Evolutionary conservation across 2,797 vertebrate genomes (phyloP).

Genomic region (Alfaro cultratus): DNA sequence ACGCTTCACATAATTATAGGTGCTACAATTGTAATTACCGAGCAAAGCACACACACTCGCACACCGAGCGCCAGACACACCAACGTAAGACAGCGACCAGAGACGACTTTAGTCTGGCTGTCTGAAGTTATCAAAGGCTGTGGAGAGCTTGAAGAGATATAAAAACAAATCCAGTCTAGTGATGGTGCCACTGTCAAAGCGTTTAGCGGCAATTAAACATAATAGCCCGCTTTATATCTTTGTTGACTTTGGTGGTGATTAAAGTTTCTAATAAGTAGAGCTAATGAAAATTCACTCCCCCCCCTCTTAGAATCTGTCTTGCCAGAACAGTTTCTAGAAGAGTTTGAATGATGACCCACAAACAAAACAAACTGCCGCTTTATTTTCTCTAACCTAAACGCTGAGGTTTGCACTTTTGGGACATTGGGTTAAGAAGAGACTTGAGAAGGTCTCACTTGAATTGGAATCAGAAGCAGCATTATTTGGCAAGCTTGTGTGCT

Average conservation of each 20-base stretch:
- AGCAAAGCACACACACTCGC: constrained; percentile 33
- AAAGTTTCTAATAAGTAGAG: constrained; percentile 19
- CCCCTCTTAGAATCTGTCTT: constrained; percentile 23
- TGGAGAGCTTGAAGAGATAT: constrained; percentile 33
- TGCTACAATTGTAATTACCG: constrained; percentile 65
- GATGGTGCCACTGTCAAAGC: constrained; percentile 48
- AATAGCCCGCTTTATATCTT: constrained; percentile 19
- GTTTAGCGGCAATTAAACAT: constrained; percentile 32
- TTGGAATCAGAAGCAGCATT: not conserved
- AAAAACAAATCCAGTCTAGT: constrained; percentile 39
- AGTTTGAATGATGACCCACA: constrained; percentile 45
- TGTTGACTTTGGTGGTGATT: constrained; percentile 14
- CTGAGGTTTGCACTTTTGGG: not conserved
- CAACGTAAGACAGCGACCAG: constrained; percentile 25
- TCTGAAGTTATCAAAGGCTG: constrained; percentile 68
- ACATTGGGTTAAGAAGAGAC: not conserved
- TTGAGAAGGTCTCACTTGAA: constrained; percentile 8
- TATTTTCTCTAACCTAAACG: not conserved
- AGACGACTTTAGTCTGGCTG: constrained; percentile 56
- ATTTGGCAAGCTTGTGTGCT: not conserved
- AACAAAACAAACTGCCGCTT: constrained; percentile 2
- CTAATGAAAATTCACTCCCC: constrained; percentile 25
- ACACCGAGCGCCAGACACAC: constrained; percentile 10
- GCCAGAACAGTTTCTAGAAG: constrained; percentile 12
- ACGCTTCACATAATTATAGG: constrained; percentile 76